Conservation (phyloP, 2,888 invertebrate genomes). For the Dicyrtoma fusca region DNA sequence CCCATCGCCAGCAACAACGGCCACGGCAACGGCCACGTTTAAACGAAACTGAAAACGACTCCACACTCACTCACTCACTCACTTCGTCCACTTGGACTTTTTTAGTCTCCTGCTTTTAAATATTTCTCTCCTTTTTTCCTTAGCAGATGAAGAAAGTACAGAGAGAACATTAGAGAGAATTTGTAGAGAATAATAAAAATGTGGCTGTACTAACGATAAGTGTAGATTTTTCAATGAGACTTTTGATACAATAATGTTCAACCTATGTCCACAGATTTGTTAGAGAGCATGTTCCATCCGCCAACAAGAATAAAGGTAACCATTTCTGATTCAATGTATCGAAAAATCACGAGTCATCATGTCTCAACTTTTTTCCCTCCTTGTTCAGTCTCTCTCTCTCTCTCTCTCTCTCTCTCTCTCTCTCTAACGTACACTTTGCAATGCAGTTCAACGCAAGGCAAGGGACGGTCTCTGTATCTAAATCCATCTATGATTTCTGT, state of each 20-base stretch:
- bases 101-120: too few relatives aligned
- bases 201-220: too few relatives aligned
- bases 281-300: conserved; percentile 27
- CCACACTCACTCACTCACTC: not conserved
- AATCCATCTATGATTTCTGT: too few relatives aligned
- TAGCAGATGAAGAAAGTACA: too few relatives aligned
- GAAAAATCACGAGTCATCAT: conserved; percentile 48
- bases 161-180: too few relatives aligned
- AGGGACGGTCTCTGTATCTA: too few relatives aligned
- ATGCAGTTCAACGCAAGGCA: not conserved
- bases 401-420: conserved; percentile 22
- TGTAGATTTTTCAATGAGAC: not conserved
- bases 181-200: too few relatives aligned
- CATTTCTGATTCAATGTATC: conserved; percentile 37
- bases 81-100: not conserved
- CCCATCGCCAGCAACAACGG: too few relatives aligned
- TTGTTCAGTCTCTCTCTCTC: not conserved
- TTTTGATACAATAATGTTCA: conserved; percentile 8
- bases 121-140: too few relatives aligned
- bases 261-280: conserved; percentile 32
- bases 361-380: conserved; percentile 32
- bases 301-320: conserved; percentile 33
- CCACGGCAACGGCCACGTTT: too few relatives aligned
- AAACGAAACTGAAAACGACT: too few relatives aligned
- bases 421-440: not conserved